A percentile compares a stretch with the other conserved stretches of the same genome.
Conservation (phyloP, 2,888 invertebrate species). For the Thysanoteuthis rhombus region DNA sequence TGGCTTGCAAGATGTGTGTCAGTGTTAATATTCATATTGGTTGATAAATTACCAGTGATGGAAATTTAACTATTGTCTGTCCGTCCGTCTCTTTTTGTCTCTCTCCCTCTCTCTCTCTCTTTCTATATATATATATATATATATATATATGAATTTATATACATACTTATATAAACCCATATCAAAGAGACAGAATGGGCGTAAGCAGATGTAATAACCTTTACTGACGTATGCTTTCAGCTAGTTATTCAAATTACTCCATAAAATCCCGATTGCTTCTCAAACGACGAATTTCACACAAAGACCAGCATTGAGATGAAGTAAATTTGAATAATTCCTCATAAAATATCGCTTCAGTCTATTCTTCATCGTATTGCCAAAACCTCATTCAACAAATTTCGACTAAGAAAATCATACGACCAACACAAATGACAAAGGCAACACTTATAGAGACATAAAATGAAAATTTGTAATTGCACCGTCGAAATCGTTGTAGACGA, state of each 20-base stretch:
- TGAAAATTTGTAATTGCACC: neutral
- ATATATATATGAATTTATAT: neutral
- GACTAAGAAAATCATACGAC: neutral
- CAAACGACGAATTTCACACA: neutral
- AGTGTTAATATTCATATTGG: too few relatives aligned
- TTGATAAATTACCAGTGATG: too few relatives aligned
- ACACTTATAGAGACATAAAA: neutral
- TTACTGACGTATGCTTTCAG: neutral
- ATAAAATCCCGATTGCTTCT: neutral
- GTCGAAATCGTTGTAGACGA: neutral
- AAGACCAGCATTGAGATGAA: neutral
- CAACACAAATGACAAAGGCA: neutral
- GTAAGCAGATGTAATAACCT: neutral
- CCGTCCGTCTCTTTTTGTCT: neutral
- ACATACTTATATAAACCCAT: neutral
- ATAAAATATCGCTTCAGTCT: neutral
- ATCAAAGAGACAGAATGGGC: neutral
- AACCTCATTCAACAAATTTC: neutral
- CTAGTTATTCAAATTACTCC: neutral
- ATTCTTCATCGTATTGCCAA: neutral
- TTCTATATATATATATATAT: neutral
- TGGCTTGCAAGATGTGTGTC: too few relatives aligned
- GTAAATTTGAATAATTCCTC: neutral
- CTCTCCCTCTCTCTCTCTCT: neutral
- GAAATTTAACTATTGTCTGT: too few relatives aligned